Base-by-base conservation (phyloP, 2,888 invertebrate species). In the Cynaeus angustus region DNA sequence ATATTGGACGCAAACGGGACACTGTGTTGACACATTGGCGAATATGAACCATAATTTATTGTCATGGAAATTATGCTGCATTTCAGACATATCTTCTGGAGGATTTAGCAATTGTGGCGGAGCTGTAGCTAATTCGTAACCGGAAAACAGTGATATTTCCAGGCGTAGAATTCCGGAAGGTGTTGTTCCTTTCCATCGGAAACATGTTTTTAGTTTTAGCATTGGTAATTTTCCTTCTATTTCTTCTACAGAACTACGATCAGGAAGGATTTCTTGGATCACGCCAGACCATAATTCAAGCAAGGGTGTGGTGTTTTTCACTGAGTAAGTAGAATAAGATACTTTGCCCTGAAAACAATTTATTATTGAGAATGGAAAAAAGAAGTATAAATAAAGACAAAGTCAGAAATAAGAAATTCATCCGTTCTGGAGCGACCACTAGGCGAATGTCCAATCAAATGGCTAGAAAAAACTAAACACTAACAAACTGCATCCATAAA, bases 11-110 rank as follows among this genome's bases (percentile, higher is more conserved):
- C 91, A 91, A 13, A 90, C 87, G 0, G 90, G 89, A 74, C 91
- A 91, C 0, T 87, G 86, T 62, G 88, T 88, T 0, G 80, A 75
- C 12, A 91, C 89, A 79, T 91, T 90, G 13, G 89, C 88, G 81
- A 91, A 89, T 46, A 89, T 88, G 80, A 91, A 90, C 91, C 91
- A 91, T 7, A 90, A 86, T 7, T 88, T 88, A 78, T 91, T 90
- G 8, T 87, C 88, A 68, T 88, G 85, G 3, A 88, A 88, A 4
- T 89, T 90, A 73, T 89, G 89, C 70, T 89, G 89, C 71, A 90
- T 83, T 75, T 89, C 89, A 5, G 89, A 87, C 75, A 89, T 88
- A n/a, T 87, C 87, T 33, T 88, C 88, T 7, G 88, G 87, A 1
- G 88, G 76, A 4, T 89, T 88, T 0, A 89, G 86, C 0, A 89